Base-by-base conservation (phyloP, 2,113 vertebrate species). In the Oceanites oceanicus region DNA sequence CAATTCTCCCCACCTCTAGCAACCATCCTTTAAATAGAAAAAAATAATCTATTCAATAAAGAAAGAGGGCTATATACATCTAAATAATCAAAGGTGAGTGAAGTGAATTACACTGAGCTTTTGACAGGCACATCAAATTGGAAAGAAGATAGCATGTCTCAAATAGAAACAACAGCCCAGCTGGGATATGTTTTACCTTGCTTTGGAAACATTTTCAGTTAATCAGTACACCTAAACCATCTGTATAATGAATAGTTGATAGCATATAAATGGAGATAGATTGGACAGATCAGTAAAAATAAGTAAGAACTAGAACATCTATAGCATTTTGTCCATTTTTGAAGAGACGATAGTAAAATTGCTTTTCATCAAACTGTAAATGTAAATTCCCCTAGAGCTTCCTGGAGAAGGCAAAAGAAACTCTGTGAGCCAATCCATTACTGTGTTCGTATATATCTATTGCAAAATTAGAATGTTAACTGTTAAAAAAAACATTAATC, bases 401-500 rank as follows among this genome's bases (percentile, higher is more conserved):
- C 45, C 76, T 38, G 26, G 38, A 85, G 44, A 61, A 68, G 42
- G 22, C 23, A 83, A 78, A 92, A 92, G 44, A 90, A 85, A 44
- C 17, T 59, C 94, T 91, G 59, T 55, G 52, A 92, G 75, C 44
- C 23, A 80, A n/a, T 72, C 59, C 58, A 53, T 86, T 81, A 78
- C 13, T 52, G 29, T 68, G 73, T 83, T 88, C 52, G 2, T 87
- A 96, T 96, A 92, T 95, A 78, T 55, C 70, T 93, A 83, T 36
- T 91, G 45, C 42, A 83, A 93, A 95, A 92, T 89, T 92, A 88
- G 91, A 90, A 94, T 71, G 55, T 88, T 95, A 95, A 86, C 45
- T 81, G 58, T 81, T 94, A 70, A 93, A 80, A 78, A 78, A 97
- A 88, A 55, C 61, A 79, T 90, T 95, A 90, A 97, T 91, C 95